Evolutionary conservation across 2,113 vertebrate genomes (phyloP), one percentile per base, ranked within the genome.

Genomic region (Cebus imitator): DNA sequence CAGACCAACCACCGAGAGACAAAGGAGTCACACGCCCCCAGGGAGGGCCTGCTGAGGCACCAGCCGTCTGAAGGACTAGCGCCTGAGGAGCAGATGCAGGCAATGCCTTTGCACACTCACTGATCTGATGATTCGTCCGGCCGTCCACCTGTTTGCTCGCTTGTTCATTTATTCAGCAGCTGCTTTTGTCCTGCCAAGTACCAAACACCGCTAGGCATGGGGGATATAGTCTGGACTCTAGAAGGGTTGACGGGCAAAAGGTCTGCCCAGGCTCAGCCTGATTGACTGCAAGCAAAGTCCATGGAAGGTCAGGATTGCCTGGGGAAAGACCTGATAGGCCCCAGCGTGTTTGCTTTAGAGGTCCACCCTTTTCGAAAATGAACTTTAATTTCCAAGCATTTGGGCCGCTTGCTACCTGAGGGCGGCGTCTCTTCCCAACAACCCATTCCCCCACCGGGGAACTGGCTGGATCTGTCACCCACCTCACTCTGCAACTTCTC

Each of bases 81-180:
- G 13, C 35, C n/a, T 0, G 23, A 20, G 8, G 18, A 35, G 23
- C 25, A 48, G 35, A 5, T 2, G 30, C 7, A 0, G 1, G 7
- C 30, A 1, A 1, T 21, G 0, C 1, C 14, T 27, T 35, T 58
- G 27, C 45, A 2, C 48, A 3, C 37, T 8, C 61, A 68, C 14
- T 64, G 27, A 5, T 13, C 40, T 21, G 4, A 50, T 13, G 35
- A 30, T 23, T 13, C 27, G 6, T 40, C 11, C 40, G 17, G 27
- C 30, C 32, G 37, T 75, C 16, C 17, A 6, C 16, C 16, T 5
- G 75, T 48, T 48, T 8, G 27, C 45, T 48, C 27, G 4, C 8
- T 35, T 57, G 25, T 52, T 43, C 12, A 4, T 35, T 76, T 35
- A 3, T 80, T 82, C 87, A 82, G 3, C 35, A 40, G 14, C 35